Percentiles rank a stretch among this genome's conserved stretches.
Evolutionary conservation across 1,140 invertebrate genomes (phyloP).

Genomic region (Cherax destructor): DNA sequence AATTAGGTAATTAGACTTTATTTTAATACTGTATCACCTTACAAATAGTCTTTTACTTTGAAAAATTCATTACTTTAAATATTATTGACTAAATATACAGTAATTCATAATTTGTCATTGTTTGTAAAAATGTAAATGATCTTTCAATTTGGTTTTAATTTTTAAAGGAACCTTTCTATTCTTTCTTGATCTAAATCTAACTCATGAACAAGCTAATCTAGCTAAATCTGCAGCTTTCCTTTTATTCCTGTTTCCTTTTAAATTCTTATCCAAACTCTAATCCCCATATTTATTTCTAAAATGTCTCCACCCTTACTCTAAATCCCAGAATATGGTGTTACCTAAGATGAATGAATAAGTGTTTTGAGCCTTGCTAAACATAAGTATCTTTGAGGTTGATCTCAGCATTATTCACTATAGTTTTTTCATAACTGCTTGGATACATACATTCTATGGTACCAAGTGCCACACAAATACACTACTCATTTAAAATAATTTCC

Average conservation of each 20-base stretch:
- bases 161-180: not conserved
- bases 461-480: not conserved
- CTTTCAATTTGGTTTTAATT: not conserved
- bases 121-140: not conserved
- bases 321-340: not conserved
- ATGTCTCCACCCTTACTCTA: not conserved
- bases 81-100: no score
- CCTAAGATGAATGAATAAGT: not conserved
- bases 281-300: not conserved
- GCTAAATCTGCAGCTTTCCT: not conserved
- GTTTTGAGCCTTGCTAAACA: not conserved
- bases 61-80: no score
- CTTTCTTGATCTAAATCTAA: not conserved
- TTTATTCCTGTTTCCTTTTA: not conserved
- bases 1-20: no score
- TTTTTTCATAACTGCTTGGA: not conserved
- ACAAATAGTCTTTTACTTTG: no score
- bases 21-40: no score
- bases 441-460: not conserved
- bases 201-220: not conserved
- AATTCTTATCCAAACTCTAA: not conserved
- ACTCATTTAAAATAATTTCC: constrained; percentile 74
- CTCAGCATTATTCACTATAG: not conserved
- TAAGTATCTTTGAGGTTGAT: not conserved
- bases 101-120: not conserved